A percentile compares a stretch with the other conserved stretches of the same genome.
Conservation (phyloP, 2,888 invertebrate species). For the Rotaria magnacalcarata region DNA sequence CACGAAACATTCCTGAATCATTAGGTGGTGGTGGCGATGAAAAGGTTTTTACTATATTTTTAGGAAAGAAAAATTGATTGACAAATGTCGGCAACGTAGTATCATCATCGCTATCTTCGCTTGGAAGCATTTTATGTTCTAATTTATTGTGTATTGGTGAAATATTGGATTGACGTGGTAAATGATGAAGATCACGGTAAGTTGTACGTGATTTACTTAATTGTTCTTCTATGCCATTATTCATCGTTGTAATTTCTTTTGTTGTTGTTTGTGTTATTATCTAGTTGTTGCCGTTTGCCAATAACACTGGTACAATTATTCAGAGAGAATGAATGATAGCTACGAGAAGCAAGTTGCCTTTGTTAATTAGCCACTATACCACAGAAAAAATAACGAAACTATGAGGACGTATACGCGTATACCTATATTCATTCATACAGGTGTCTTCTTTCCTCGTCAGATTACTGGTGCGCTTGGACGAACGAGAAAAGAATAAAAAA, state of each 20-base stretch:
- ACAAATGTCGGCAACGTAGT: slow-evolving; percentile 15
- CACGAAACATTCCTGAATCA: slow-evolving; percentile 17
- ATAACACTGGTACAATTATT: not conserved
- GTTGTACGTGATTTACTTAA: slow-evolving; percentile 17
- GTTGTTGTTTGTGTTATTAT: not conserved
- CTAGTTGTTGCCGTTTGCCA: not conserved
- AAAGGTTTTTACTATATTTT: not conserved
- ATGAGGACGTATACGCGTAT: not conserved
- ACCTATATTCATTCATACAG: slow-evolving; percentile 16
- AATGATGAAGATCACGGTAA: not conserved
- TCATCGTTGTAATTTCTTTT: not conserved
- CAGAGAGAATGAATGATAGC: not conserved
- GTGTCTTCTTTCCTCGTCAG: slow-evolving; percentile 26
- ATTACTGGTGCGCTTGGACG: not conserved
- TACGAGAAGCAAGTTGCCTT: not conserved
- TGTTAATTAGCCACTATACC: slow-evolving; percentile 5
- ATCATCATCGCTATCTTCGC: slow-evolving; percentile 1
- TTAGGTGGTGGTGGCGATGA: not conserved
- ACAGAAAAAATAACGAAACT: slow-evolving; percentile 6
- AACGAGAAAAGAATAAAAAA: not conserved
- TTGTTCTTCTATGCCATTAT: not conserved
- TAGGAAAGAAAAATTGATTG: not conserved
- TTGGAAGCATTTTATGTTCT: not conserved
- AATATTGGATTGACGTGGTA: not conserved
- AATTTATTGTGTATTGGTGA: not conserved